Percentiles rank a stretch among this genome's conserved stretches.
These are phyloP conservation scores for Stenolophus ochropezus DNA, from an alignment of 2,888 invertebrate species.

Conservation along the genomic window DNA sequence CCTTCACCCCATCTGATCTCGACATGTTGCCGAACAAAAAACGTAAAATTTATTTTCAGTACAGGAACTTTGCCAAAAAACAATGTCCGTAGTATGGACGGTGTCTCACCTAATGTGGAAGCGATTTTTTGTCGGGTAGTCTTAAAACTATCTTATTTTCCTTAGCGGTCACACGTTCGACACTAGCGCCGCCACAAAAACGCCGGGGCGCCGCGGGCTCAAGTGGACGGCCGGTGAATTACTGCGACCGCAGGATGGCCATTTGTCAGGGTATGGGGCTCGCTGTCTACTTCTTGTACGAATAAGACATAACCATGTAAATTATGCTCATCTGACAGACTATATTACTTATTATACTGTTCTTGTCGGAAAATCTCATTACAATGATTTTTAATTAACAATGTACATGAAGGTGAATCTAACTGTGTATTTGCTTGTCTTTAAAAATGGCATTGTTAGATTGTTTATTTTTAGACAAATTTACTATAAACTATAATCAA, in stretches of 20 bases:
- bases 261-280: constrained; percentile 43
- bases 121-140: constrained; percentile 22
- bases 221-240: constrained; percentile 33
- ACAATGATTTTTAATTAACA: no score
- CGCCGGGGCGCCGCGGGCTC: constrained; percentile 29
- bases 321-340: background rate
- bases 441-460: no score
- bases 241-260: constrained; percentile 29
- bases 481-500: no score
- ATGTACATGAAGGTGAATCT: no score
- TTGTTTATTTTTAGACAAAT: no score
- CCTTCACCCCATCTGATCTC: constrained; percentile 12
- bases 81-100: background rate
- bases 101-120: constrained; percentile 28
- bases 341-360: no score
- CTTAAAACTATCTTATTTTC: constrained; percentile 53
- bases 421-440: no score
- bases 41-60: constrained; percentile 46
- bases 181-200: constrained; percentile 21
- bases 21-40: background rate
- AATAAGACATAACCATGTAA: constrained; percentile 7
- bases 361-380: no score
- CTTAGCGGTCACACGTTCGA: constrained; percentile 33
- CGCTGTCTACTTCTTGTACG: constrained; percentile 32
- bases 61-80: constrained; percentile 39